Conservation (phyloP, 2,888 invertebrate genomes). For the Dromius quadrimaculatus region DNA sequence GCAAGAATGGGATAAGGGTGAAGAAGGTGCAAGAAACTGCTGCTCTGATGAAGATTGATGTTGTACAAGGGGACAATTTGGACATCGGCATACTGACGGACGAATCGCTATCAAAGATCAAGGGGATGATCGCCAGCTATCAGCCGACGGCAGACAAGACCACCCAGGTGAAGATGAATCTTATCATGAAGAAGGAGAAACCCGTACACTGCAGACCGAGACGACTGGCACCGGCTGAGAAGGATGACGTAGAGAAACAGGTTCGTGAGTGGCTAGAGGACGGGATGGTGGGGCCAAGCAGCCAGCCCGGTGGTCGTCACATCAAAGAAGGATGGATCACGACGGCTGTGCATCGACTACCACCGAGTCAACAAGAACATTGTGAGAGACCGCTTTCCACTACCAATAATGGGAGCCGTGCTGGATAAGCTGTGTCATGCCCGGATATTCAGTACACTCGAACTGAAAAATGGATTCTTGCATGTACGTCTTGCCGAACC, state of each 20-base stretch:
- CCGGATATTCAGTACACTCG: conserved; percentile 53
- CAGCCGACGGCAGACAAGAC: conserved; percentile 8
- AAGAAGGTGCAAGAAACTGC: not conserved
- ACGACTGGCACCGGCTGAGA: conserved; percentile 46
- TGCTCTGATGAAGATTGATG: conserved; percentile 20
- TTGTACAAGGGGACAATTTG: conserved; percentile 15
- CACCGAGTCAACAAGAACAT: conserved; percentile 55
- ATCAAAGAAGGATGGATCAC: conserved; percentile 55
- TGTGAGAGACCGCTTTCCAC: conserved; percentile 55
- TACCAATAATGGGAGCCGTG: conserved; percentile 57
- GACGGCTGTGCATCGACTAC: conserved; percentile 57
- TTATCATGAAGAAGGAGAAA: conserved; percentile 10
- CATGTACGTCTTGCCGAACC: conserved; percentile 56
- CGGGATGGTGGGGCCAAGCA: conserved; percentile 54
- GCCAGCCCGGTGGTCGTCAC: conserved; percentile 57
- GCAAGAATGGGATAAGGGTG: not conserved
- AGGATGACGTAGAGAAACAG: conserved; percentile 52
- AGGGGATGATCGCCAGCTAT: conserved; percentile 5
- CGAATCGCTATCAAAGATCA: not conserved
- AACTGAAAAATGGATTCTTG: conserved; percentile 57
- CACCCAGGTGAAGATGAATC: conserved; percentile 4
- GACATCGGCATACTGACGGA: conserved; percentile 1
- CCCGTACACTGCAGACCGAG: conserved; percentile 8
- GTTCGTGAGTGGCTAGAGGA: conserved; percentile 55
- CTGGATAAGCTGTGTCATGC: conserved; percentile 53